A percentile compares a stretch with the other conserved stretches of the same genome.
phyloP scores from a whole-genome alignment of 2,113 vertebrate species.

The Platanista minor region DNA sequence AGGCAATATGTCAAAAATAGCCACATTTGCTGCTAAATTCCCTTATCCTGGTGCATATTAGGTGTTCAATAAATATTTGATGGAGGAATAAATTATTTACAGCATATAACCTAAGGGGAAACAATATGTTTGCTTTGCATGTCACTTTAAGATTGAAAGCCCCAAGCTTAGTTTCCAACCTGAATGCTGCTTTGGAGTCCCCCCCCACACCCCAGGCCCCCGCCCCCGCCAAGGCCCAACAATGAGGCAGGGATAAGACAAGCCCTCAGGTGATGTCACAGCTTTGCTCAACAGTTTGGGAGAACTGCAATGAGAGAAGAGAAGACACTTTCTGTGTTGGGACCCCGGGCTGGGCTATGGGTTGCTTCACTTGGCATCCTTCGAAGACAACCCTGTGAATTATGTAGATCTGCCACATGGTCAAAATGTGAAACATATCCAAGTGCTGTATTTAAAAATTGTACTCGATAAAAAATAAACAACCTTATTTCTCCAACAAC shows the following conservation, averaged over 20 bases:
- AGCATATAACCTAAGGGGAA: neutral
- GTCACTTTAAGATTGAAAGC: neutral
- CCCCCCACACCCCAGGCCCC: neutral
- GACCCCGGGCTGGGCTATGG: neutral
- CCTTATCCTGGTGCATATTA: neutral
- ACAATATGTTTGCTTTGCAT: neutral
- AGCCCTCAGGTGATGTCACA: neutral
- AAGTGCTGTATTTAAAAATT: neutral
- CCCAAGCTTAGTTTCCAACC: neutral
- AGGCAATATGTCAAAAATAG: neutral
- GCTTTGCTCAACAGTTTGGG: neutral
- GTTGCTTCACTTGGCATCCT: neutral
- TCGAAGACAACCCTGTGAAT: neutral
- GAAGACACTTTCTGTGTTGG: neutral
- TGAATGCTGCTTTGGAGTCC: neutral
- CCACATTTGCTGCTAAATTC: neutral
- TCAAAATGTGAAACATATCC: neutral
- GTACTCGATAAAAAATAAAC: neutral
- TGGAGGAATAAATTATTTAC: neutral
- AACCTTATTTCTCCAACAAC: slow-evolving; percentile 22
- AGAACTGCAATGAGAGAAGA: neutral
- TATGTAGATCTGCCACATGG: neutral
- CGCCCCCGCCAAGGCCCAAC: no score
- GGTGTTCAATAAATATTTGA: neutral
- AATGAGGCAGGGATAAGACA: neutral